Evolutionary conservation across 2,797 vertebrate genomes (phyloP), one percentile per base, ranked within the genome.

Genomic region (Girardinus metallicus): DNA sequence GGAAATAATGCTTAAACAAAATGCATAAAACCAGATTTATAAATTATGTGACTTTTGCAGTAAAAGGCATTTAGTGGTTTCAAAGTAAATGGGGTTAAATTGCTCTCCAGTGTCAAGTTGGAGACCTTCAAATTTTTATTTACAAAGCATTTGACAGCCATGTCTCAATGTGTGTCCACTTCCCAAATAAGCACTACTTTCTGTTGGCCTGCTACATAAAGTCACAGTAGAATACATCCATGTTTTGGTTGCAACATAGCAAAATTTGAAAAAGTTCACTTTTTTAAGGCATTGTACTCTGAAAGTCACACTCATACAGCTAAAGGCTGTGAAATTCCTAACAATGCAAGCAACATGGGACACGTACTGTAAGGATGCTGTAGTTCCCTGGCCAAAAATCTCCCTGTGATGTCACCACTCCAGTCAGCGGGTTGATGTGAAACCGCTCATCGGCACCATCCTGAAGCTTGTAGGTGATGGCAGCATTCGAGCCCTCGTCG

Each of bases 311-410:
- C 41, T 44, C n/a, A 29, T 11, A 73, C 29, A 21, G 4, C 13
- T 34, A 64, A 64, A 64, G 7, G 60, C 34, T 31, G 16, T 34
- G 31, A 10, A 34, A 21, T 31, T 51, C 0, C 44, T 47, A 46
- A 36, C 31, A 18, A 62, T 5, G 41, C 7, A 23, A 34, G 62
- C 8, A 76, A 76, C 12, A 13, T 66, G 10, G 31, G 8, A 66
- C 29, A n/a, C 95, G 88, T 88, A 99, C 98, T 89, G 96, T 97
- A 1, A 99, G 92, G 78, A 99, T 99, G 60, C 95, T 98, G 94
- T 99, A 99, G 80, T 97, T 97, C 0, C 97, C 97, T 0, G 94
- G 94, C 86, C 89, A 86, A 83, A 99, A 99, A 66, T 95, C 91
- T 0, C 96, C 96, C 1, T 77, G 95, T 0, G 97, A 95, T 0